phyloP scores from a whole-genome alignment of 1,140 invertebrate species.

The Ostrea edulis region DNA sequence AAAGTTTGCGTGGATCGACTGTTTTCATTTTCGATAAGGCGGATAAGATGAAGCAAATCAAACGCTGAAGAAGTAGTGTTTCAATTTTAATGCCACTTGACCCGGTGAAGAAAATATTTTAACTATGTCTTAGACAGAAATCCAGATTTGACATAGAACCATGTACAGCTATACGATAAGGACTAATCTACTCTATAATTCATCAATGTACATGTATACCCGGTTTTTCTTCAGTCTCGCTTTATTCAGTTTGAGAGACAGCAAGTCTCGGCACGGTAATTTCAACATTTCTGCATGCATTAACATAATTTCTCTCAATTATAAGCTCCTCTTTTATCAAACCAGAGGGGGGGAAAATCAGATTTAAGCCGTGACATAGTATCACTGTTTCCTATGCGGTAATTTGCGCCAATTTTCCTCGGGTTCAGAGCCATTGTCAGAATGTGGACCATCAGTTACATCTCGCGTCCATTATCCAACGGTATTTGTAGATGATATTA shows the following conservation, averaged over 20 bases:
- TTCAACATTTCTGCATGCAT: no score
- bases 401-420: not conserved
- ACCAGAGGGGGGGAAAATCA: no score
- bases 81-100: not conserved
- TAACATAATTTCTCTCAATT: not conserved
- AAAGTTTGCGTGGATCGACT: not conserved
- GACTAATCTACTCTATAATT: no score
- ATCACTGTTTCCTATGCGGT: not conserved
- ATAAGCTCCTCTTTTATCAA: no score
- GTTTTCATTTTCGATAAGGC: not conserved
- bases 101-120: slow-evolving; percentile 11
- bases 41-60: not conserved
- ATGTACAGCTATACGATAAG: no score
- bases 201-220: no score
- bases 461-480: slow-evolving; percentile 1
- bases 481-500: not conserved
- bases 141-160: not conserved
- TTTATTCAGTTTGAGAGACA: no score
- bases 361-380: not conserved
- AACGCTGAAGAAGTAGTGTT: not conserved
- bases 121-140: not conserved
- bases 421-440: not conserved
- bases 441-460: not conserved
- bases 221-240: no score
- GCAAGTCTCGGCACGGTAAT: no score